A percentile compares a stretch with the other conserved stretches of the same genome.
Evolutionary conservation across 2,888 invertebrate species (phyloP).

Genomic region (Cryptocephalus moraei): DNA sequence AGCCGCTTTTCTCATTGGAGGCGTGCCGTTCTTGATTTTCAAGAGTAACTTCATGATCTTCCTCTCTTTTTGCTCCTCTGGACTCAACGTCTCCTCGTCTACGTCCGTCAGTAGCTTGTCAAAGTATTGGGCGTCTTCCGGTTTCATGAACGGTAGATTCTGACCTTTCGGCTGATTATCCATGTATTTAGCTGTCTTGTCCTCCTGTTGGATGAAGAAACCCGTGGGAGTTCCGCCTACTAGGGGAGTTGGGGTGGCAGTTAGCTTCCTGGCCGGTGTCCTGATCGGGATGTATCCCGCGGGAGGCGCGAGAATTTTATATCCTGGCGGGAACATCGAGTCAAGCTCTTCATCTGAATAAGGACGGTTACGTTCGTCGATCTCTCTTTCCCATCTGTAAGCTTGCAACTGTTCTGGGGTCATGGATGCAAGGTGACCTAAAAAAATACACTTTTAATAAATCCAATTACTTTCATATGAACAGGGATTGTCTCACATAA

Average conservation of each 20-base stretch:
- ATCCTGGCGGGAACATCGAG: slow-evolving; percentile 95
- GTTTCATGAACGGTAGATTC: slow-evolving; percentile 98
- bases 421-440: slow-evolving; percentile 86
- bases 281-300: slow-evolving; percentile 86
- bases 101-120: slow-evolving; percentile 97
- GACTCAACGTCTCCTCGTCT: slow-evolving; percentile 89
- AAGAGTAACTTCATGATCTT: slow-evolving; percentile 98
- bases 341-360: slow-evolving; percentile 96
- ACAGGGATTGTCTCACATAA: too few species aligned
- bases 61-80: slow-evolving; percentile 95
- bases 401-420: slow-evolving; percentile 98
- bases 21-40: slow-evolving; percentile 99
- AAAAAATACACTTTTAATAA: not conserved
- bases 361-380: slow-evolving; percentile 95
- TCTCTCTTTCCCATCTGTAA: slow-evolving; percentile 96
- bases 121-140: slow-evolving; percentile 99
- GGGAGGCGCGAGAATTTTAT: slow-evolving; percentile 51
- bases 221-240: slow-evolving; percentile 77
- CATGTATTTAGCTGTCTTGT: slow-evolving; percentile 75
- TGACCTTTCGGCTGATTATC: slow-evolving; percentile 86
- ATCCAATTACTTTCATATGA: too few species aligned
- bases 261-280: slow-evolving; percentile 94
- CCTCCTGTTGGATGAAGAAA: slow-evolving; percentile 90
- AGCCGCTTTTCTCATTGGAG: slow-evolving; percentile 98
- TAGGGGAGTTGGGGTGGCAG: slow-evolving; percentile 97